These are phyloP conservation scores for Chrysemys picta DNA, from an alignment of 2,113 vertebrate genomes.

Conservation along the genomic window DNA sequence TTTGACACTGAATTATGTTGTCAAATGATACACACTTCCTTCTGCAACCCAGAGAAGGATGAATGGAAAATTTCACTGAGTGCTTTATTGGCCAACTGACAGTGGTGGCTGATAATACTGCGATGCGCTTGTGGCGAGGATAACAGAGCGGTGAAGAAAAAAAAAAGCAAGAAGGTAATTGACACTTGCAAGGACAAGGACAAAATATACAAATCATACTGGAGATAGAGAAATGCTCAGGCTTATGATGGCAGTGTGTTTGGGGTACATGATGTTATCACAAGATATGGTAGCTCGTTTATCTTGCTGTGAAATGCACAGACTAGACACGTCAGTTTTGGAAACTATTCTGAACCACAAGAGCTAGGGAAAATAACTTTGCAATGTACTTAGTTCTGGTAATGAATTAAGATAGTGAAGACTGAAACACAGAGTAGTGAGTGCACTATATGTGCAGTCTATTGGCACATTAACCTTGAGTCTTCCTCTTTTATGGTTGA, in stretches of 20 bases:
- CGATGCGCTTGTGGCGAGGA: conserved; percentile 7
- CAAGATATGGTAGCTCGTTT: background rate
- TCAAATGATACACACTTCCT: background rate
- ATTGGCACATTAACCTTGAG: rapidly evolving
- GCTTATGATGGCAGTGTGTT: background rate
- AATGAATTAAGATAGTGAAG: background rate
- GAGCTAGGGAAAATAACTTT: background rate
- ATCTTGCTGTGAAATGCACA: background rate
- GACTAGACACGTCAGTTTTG: background rate
- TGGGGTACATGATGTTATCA: background rate
- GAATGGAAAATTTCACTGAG: background rate
- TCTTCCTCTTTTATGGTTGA: background rate
- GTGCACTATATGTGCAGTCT: rapidly evolving
- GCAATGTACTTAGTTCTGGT: background rate
- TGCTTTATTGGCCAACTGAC: background rate
- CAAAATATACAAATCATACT: conserved; percentile 32
- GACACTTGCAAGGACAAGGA: conserved; percentile 17
- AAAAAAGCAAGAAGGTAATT: background rate
- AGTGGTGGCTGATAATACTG: background rate
- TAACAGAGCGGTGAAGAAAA: background rate
- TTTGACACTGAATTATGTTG: background rate
- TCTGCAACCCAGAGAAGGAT: background rate
- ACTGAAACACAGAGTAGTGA: background rate
- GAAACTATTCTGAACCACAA: background rate
- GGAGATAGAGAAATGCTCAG: conserved; percentile 18